These are phyloP conservation scores for Austrofundulus limnaeus DNA, from an alignment of 2,113 vertebrate genomes.

Conservation along the genomic window DNA sequence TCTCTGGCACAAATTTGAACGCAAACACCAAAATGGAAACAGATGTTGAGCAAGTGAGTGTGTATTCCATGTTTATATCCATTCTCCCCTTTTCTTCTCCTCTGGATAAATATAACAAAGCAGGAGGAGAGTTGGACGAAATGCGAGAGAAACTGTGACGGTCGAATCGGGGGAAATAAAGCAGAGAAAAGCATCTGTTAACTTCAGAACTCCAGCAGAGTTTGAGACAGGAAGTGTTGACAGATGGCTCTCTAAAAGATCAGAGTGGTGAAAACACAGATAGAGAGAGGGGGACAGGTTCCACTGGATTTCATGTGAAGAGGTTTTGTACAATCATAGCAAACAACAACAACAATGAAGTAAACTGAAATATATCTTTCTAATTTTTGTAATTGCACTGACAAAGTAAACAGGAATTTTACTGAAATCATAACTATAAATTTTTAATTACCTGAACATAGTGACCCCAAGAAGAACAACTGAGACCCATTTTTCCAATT, in stretches of 20 bases:
- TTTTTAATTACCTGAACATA: too few relatives aligned
- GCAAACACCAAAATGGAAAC: conserved; percentile 75
- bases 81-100: conserved; percentile 45
- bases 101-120: conserved; percentile 64
- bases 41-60: conserved; percentile 66
- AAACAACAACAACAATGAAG: neutral
- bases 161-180: conserved; percentile 40
- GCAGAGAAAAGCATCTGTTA: conserved; percentile 11
- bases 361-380: neutral
- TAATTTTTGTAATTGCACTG: neutral
- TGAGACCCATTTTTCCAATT: too few relatives aligned
- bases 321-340: neutral
- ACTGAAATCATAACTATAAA: too few relatives aligned
- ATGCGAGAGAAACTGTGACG: conserved; percentile 22
- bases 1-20: conserved; percentile 64
- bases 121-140: conserved; percentile 25
- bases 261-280: conserved; percentile 26
- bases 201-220: conserved; percentile 9
- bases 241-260: conserved; percentile 14
- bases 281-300: neutral
- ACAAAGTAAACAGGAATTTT: neutral
- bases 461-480: too few relatives aligned
- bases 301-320: conserved; percentile 8
- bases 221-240: conserved; percentile 22
- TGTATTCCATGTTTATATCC: conserved; percentile 57